Base-by-base conservation (phyloP, 2,797 vertebrate species). In the Hemibagrus guttatus region DNA sequence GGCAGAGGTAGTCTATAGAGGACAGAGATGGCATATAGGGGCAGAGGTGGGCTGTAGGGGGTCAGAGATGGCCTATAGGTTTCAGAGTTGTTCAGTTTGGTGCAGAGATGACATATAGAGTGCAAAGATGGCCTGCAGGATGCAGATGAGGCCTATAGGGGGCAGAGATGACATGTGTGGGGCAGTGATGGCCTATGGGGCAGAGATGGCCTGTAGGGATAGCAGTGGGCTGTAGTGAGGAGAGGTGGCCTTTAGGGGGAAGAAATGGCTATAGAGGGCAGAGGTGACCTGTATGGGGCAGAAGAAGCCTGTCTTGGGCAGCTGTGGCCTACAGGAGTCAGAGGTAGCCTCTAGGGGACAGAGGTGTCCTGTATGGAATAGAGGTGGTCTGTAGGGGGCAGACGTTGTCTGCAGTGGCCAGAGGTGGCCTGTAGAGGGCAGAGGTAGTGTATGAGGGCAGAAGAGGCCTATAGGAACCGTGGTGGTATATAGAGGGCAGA, bases 391-490 rank as follows among this genome's bases (percentile, higher is more conserved):
- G 7, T 49, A n/a, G 42, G 21, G 16, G 16, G 66, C 31, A 69
- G 16, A 69, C 13, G 68, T 16, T 7, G 68, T 12, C 64, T 68
- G 31, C 7, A 68, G 64, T 68, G 28, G 31, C n/a, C 66, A 69
- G 66, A 69, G 9, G 13, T 31, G 13, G 64, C 28, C 31, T 90
- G 69, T 79, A 89, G 86, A 75, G 90, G 89, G 76, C 87, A 86
- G 88, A 87, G 78, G 89, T 87, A 88, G 64, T 61, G 83, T 88
- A 61, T 46, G 21, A 6, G 17, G 6, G 31, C 17, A 39, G 68
- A 69, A 2, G 35, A 42, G 9, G 17, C 6, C 7, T 23, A 9
- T 23, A 11, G 17, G n/a, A 28, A 3, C 21, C 39, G 2, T 39
- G 17, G 17, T 39, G 19, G 31, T 13, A 4, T 39, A 9, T 69